Percentiles rank a stretch among this genome's conserved stretches.
These are phyloP conservation scores for Drosophila pseudotalamancana DNA, from an alignment of 2,888 invertebrate species.

Conservation along the genomic window DNA sequence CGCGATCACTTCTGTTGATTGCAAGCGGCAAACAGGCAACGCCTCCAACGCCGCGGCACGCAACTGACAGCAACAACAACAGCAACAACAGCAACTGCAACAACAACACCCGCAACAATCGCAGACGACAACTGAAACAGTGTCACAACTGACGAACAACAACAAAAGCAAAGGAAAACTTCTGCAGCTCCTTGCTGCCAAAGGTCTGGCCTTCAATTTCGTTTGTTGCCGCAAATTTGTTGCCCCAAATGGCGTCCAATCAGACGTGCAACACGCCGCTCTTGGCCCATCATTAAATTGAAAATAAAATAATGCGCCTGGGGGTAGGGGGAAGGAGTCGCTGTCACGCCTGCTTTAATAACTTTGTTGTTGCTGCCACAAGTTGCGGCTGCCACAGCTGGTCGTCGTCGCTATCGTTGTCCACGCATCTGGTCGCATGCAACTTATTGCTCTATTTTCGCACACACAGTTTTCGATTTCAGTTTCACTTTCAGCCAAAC, in stretches of 20 bases:
- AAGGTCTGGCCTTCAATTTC: slow-evolving; percentile 43
- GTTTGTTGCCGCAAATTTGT: slow-evolving; percentile 49
- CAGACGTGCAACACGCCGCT: slow-evolving; percentile 43
- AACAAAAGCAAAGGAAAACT: too few species aligned
- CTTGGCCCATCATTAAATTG: slow-evolving; percentile 75
- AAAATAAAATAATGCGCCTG: slow-evolving; percentile 75
- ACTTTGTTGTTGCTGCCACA: slow-evolving; percentile 58
- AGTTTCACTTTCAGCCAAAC: slow-evolving; percentile 73
- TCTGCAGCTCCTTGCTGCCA: slow-evolving; percentile 17
- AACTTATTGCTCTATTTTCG: slow-evolving; percentile 78
- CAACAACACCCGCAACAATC: slow-evolving; percentile 52
- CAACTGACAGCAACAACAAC: slow-evolving; percentile 54
- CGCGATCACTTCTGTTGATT: slow-evolving; percentile 77
- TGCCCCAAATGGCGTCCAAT: slow-evolving; percentile 61
- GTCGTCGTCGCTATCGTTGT: slow-evolving; percentile 55
- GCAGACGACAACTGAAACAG: slow-evolving; percentile 56
- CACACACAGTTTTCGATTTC: slow-evolving; percentile 71
- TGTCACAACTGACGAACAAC: slow-evolving; percentile 65
- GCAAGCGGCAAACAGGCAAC: slow-evolving; percentile 65
- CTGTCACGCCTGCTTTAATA: slow-evolving; percentile 73
- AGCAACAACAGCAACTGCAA: slow-evolving; percentile 10
- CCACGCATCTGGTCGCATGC: slow-evolving; percentile 62
- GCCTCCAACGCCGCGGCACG: slow-evolving; percentile 69
- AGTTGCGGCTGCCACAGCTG: slow-evolving; percentile 4
- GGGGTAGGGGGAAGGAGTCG: slow-evolving; percentile 12